phyloP scores from a whole-genome alignment of 2,113 vertebrate species.

The Oryzias curvinotus region DNA sequence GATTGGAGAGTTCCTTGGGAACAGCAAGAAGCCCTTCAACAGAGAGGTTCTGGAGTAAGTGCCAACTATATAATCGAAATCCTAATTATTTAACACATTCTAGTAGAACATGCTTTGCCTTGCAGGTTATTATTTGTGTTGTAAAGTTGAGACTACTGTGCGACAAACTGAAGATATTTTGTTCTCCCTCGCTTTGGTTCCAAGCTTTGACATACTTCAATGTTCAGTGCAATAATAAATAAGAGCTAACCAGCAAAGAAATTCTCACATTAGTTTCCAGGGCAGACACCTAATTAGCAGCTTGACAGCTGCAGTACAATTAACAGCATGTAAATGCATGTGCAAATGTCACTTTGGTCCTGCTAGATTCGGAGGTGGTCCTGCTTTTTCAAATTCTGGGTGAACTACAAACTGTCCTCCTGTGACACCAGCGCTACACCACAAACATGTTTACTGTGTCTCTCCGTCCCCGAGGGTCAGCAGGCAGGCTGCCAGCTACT shows the following conservation, averaged over 20 bases:
- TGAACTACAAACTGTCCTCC: slow-evolving; percentile 2
- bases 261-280: slow-evolving; percentile 1
- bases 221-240: neutral
- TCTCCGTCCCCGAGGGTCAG: neutral
- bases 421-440: neutral
- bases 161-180: no score
- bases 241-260: neutral
- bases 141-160: no score
- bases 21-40: slow-evolving; percentile 99
- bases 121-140: neutral
- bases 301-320: slow-evolving; percentile 17
- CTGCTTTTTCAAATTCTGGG: neutral
- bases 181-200: no score
- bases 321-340: slow-evolving; percentile 6
- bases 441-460: slow-evolving; percentile 9
- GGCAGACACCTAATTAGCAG: neutral
- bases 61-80: neutral
- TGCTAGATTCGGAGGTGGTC: neutral
- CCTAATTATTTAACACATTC: neutral
- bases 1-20: slow-evolving; percentile 98
- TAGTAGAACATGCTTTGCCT: neutral
- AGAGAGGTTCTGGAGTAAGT: slow-evolving; percentile 97
- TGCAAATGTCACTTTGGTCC: slow-evolving; percentile 7
- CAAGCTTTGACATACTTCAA: neutral
- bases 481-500: slow-evolving; percentile 2